A percentile compares a stretch with the other conserved stretches of the same genome.
Evolutionary conservation across 2,797 vertebrate species (phyloP).

Genomic region (Sebastes alutus): DNA sequence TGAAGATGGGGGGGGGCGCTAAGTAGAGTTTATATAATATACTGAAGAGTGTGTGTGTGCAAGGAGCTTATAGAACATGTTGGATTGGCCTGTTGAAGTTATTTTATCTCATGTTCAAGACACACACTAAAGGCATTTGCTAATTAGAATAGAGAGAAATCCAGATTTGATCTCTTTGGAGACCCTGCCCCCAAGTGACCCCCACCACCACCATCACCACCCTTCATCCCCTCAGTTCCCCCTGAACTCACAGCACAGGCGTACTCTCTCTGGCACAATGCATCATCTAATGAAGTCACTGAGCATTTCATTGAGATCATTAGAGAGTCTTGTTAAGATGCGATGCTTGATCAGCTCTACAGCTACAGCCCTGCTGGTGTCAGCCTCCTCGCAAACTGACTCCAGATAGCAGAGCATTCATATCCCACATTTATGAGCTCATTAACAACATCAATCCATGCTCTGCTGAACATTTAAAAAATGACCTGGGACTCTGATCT

Average conservation of each 20-base stretch:
- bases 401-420: background rate
- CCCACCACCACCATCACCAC: too few relatives aligned
- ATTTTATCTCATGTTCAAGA: background rate
- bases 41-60: too few relatives aligned
- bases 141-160: slow-evolving; percentile 59
- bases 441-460: background rate
- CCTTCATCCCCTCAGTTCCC: background rate
- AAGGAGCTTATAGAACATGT: background rate
- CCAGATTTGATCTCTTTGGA: slow-evolving; percentile 5
- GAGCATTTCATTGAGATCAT: slow-evolving; percentile 78
- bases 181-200: background rate
- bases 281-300: slow-evolving; percentile 70
- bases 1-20: background rate
- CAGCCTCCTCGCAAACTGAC: background rate
- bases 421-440: background rate
- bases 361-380: slow-evolving; percentile 12
- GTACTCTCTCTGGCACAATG: slow-evolving; percentile 39
- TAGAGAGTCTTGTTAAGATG: slow-evolving; percentile 75
- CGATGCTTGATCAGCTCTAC: slow-evolving; percentile 70
- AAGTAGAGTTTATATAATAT: background rate
- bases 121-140: slow-evolving; percentile 9
- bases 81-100: background rate
- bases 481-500: background rate
- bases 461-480: background rate
- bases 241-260: background rate